Evolutionary conservation across 2,113 vertebrate species (phyloP), one percentile per base, ranked within the genome.

Genomic region (Anoplopoma fimbria): DNA sequence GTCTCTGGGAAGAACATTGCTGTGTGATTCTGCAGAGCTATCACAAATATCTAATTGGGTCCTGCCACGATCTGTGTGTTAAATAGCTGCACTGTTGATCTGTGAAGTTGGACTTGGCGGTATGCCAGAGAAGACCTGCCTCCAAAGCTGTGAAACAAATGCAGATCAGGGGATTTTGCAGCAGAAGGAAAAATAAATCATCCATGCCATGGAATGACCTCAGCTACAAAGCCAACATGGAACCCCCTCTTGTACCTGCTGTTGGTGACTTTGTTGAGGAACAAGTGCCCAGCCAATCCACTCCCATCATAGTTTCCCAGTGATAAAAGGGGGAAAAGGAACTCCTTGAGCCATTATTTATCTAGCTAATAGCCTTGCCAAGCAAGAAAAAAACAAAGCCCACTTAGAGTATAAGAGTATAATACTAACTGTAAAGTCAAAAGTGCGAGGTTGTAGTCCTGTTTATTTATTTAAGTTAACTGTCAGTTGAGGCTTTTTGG

Each of bases 191-290:
- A 71, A 68, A 31, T 15, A 69, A 77, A 78, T 68, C 14, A 71
- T 75, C 63, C 60, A 75, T 64, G 84, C 79, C 69, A 76, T 77
- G 19, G 68, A 68, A 69, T 57, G 71, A 81, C 36, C 55, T 69
- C 82, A 88, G 79, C 81, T 84, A 84, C 78, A 82, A 77, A 82
- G 71, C 77, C 89, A 84, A 84, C 81, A 90, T 87, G 83, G 60
- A 60, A 12, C 70, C 77, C 19, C 40, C 55, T 40, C 21, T 36
- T 58, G 42, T 77, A 58, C 15, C 33, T 53, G 33, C 15, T 81
- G 51, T n/a, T 57, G 64, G 72, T 27, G 42, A 62, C 17, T 36
- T 58, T 53, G n/a, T 60, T 69, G 9, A 25, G 19, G 64, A 13
- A 67, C 62, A 74, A n/a, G 8, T 51, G 31, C 25, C 57, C 29